These are phyloP conservation scores for Brassicogethes aeneus DNA, from an alignment of 2,888 invertebrate species.

Conservation along the genomic window DNA sequence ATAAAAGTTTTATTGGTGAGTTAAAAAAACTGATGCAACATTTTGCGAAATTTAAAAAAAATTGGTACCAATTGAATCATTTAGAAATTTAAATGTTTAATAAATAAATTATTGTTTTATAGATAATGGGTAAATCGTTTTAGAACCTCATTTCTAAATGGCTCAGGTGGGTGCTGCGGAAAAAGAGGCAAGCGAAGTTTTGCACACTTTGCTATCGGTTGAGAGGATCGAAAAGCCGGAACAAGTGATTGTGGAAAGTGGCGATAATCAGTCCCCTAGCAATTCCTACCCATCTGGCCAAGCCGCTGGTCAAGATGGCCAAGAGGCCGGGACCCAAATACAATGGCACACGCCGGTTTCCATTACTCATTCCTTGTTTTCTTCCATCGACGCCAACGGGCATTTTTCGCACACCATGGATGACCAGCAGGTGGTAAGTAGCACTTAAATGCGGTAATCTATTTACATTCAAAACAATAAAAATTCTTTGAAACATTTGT, in stretches of 20 bases:
- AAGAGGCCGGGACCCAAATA: slow-evolving; percentile 40
- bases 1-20: too few species aligned
- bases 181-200: slow-evolving; percentile 62
- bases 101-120: too few species aligned
- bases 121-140: too few species aligned
- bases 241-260: slow-evolving; percentile 26
- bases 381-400: slow-evolving; percentile 34
- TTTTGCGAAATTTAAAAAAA: too few species aligned
- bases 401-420: slow-evolving; percentile 38
- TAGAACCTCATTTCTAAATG: slow-evolving; percentile 53
- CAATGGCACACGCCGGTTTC: slow-evolving; percentile 56
- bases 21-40: too few species aligned
- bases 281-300: slow-evolving; percentile 32
- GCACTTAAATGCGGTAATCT: too few species aligned
- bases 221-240: slow-evolving; percentile 53
- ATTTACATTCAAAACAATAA: slow-evolving; percentile 1
- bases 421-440: slow-evolving; percentile 37
- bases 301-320: slow-evolving; percentile 24
- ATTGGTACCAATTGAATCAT: too few species aligned
- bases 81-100: too few species aligned
- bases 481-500: neutral
- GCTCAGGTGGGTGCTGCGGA: slow-evolving; percentile 58
- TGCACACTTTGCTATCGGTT: slow-evolving; percentile 57
- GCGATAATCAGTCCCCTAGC: slow-evolving; percentile 29
- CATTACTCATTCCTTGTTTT: slow-evolving; percentile 38